These are phyloP conservation scores for Ooceraea biroi DNA, from an alignment of 1,140 invertebrate genomes.

Conservation along the genomic window DNA sequence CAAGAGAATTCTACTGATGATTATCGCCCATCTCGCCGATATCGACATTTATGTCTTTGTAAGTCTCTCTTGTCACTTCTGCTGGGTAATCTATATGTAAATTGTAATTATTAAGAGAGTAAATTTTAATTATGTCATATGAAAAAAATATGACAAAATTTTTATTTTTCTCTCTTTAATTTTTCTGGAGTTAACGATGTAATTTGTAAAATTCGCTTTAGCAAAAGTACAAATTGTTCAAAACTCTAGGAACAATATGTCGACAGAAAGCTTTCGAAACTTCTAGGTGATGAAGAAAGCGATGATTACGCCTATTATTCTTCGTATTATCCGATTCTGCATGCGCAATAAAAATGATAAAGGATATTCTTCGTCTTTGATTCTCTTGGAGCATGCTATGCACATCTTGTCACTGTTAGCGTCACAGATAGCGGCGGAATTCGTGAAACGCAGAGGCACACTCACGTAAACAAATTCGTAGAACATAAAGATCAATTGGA, in stretches of 20 bases:
- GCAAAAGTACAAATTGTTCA: background rate
- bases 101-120: too few relatives aligned
- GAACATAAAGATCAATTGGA: background rate
- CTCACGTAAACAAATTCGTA: slow-evolving; percentile 61
- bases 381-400: slow-evolving; percentile 69
- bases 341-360: background rate
- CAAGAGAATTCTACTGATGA: slow-evolving; percentile 75
- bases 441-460: slow-evolving; percentile 71
- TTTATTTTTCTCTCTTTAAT: background rate
- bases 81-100: background rate
- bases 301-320: slow-evolving; percentile 63
- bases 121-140: background rate
- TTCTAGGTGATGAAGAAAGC: slow-evolving; percentile 70
- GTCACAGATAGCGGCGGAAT: slow-evolving; percentile 75
- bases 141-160: background rate
- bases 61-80: slow-evolving; percentile 21
- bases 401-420: slow-evolving; percentile 71
- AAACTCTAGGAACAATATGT: background rate
- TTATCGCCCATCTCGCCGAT: slow-evolving; percentile 60
- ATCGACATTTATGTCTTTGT: slow-evolving; percentile 62
- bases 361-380: slow-evolving; percentile 5
- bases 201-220: background rate
- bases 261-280: background rate
- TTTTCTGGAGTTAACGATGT: background rate
- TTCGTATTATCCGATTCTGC: slow-evolving; percentile 70